A percentile compares a stretch with the other conserved stretches of the same genome.
These are phyloP conservation scores for Oegoconia quadripuncta DNA, from an alignment of 2,888 invertebrate genomes.

Conservation along the genomic window DNA sequence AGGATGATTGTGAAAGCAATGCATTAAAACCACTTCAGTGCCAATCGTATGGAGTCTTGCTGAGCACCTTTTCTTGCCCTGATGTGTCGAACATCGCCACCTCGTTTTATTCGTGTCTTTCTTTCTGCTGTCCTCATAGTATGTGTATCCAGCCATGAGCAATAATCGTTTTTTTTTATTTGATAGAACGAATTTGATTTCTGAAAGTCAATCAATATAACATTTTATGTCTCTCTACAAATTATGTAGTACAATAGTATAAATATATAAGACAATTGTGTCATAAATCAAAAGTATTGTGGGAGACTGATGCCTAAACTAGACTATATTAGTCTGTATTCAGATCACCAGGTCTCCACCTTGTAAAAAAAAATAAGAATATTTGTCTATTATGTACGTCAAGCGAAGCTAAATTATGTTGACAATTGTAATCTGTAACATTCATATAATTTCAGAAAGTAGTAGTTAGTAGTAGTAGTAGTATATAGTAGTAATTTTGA, in stretches of 20 bases:
- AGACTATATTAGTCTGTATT: neutral
- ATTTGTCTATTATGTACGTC: too few species aligned
- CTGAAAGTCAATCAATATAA: slow-evolving; percentile 6
- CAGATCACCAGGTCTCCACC: too few species aligned
- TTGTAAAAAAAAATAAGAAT: too few species aligned
- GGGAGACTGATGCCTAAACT: too few species aligned
- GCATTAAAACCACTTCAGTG: neutral
- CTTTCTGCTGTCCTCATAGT: slow-evolving; percentile 11
- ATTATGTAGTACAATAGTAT: neutral
- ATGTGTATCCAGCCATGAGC: slow-evolving; percentile 16
- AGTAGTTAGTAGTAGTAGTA: too few species aligned
- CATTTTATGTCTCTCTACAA: neutral
- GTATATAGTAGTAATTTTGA: too few species aligned
- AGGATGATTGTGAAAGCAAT: neutral
- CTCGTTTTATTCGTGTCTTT: slow-evolving; percentile 10
- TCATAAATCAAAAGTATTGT: too few species aligned
- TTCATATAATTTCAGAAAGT: too few species aligned
- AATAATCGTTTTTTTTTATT: slow-evolving; percentile 17
- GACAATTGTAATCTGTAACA: too few species aligned
- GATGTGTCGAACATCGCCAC: slow-evolving; percentile 32
- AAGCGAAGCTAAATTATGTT: too few species aligned
- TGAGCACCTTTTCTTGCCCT: slow-evolving; percentile 21
- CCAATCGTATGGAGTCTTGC: neutral
- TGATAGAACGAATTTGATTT: slow-evolving; percentile 9
- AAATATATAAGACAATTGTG: too few species aligned